Percentiles rank a stretch among this genome's conserved stretches.
phyloP scores from a whole-genome alignment of 2,113 vertebrate genomes.

The Ochotona curzoniae region DNA sequence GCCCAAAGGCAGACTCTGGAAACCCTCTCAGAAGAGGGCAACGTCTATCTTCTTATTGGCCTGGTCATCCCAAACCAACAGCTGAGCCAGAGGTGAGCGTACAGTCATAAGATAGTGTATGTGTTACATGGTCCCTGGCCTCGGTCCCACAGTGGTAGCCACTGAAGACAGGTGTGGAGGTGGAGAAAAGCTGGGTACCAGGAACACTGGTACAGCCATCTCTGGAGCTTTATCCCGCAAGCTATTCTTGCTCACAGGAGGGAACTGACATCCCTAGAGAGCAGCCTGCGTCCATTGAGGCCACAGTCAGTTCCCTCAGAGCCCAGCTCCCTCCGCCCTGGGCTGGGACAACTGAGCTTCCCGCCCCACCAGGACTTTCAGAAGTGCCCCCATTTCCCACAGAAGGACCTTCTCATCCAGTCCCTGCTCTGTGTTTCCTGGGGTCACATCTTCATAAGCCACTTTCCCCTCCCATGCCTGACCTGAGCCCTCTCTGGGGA shows the following conservation, averaged over 20 bases:
- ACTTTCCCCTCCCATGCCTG: background rate
- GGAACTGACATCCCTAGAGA: background rate
- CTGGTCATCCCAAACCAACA: background rate
- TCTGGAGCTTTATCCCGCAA: background rate
- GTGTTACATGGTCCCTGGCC: background rate
- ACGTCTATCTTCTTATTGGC: background rate
- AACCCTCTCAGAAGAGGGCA: background rate
- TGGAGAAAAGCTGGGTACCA: background rate
- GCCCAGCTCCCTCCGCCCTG: background rate
- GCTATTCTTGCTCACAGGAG: background rate
- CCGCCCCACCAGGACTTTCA: too few relatives aligned
- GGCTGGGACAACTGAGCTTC: background rate
- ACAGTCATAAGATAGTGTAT: background rate
- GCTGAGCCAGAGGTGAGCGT: background rate
- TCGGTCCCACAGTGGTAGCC: background rate
- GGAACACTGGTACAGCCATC: background rate
- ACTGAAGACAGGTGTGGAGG: background rate
- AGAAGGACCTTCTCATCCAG: background rate
- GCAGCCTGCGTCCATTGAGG: background rate
- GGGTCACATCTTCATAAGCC: background rate
- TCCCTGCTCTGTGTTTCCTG: background rate
- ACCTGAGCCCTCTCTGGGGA: background rate
- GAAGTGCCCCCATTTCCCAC: background rate
- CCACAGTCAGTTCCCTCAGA: rapidly evolving
- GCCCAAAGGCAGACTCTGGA: background rate